Conservation (phyloP, 2,888 invertebrate genomes). For the Cheilosia impressa region DNA sequence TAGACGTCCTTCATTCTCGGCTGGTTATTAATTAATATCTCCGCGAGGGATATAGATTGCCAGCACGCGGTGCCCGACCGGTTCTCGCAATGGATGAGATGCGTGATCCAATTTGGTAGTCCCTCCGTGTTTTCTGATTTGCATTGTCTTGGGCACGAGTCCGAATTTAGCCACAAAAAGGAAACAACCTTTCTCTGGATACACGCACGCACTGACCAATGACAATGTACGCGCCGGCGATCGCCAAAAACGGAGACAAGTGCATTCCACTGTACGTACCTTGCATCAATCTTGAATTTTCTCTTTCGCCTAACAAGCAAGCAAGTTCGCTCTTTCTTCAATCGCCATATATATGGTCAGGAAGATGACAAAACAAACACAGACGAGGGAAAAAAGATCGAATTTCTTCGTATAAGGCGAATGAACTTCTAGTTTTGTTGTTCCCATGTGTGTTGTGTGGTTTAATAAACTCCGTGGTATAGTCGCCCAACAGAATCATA, state of each 20-base stretch:
- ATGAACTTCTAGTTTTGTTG: constrained; percentile 66
- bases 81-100: not conserved
- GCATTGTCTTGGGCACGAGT: constrained; percentile 54
- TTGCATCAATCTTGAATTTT: constrained; percentile 74
- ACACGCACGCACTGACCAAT: constrained; percentile 31
- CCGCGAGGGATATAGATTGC: constrained; percentile 36
- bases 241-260: constrained; percentile 70
- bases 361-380: constrained; percentile 37
- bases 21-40: constrained; percentile 71
- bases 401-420: constrained; percentile 61
- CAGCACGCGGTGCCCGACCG: constrained; percentile 36
- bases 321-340: constrained; percentile 41
- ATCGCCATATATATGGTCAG: constrained; percentile 46
- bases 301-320: constrained; percentile 66
- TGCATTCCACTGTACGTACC: constrained; percentile 47
- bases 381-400: constrained; percentile 21
- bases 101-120: constrained; percentile 19
- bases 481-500: constrained; percentile 64
- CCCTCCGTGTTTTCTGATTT: constrained; percentile 32
- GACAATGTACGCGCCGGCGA: constrained; percentile 31
- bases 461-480: constrained; percentile 70
- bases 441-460: constrained; percentile 31
- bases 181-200: constrained; percentile 53
- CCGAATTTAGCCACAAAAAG: constrained; percentile 41
- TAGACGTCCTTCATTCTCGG: constrained; percentile 61